phyloP scores from a whole-genome alignment of 1,140 invertebrate genomes.

The Sipha flava region DNA sequence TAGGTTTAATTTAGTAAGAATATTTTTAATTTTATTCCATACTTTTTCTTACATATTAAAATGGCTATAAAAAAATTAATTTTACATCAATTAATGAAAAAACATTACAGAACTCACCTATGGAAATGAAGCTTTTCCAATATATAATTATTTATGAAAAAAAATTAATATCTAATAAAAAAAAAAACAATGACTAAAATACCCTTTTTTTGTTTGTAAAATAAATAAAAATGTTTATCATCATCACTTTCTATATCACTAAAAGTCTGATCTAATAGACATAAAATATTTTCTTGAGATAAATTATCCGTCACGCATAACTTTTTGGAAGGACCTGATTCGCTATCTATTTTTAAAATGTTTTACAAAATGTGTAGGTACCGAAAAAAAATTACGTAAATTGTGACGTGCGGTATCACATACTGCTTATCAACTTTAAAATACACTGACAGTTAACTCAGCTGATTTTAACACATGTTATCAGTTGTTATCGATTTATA shows the following conservation, averaged over 20 bases:
- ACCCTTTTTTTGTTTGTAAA: neutral
- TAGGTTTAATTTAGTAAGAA: neutral
- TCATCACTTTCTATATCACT: neutral
- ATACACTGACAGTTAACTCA: neutral
- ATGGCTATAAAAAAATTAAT: neutral
- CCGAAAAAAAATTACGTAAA: neutral
- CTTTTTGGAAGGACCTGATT: neutral
- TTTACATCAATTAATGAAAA: neutral
- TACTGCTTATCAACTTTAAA: neutral
- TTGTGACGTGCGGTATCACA: neutral
- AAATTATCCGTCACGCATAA: neutral
- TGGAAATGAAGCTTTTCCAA: neutral
- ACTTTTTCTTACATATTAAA: neutral
- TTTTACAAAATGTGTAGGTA: neutral
- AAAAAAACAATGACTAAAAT: neutral
- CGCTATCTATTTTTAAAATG: neutral
- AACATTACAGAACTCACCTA: neutral
- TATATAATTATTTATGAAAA: neutral
- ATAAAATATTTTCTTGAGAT: too few species aligned
- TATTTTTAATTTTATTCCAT: neutral
- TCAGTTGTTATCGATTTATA: neutral
- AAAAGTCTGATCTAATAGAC: neutral
- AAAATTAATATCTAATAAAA: neutral
- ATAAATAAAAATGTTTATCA: neutral
- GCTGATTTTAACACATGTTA: neutral